These are phyloP conservation scores for Dryobota labecula DNA, from an alignment of 2,888 invertebrate genomes.

Conservation along the genomic window DNA sequence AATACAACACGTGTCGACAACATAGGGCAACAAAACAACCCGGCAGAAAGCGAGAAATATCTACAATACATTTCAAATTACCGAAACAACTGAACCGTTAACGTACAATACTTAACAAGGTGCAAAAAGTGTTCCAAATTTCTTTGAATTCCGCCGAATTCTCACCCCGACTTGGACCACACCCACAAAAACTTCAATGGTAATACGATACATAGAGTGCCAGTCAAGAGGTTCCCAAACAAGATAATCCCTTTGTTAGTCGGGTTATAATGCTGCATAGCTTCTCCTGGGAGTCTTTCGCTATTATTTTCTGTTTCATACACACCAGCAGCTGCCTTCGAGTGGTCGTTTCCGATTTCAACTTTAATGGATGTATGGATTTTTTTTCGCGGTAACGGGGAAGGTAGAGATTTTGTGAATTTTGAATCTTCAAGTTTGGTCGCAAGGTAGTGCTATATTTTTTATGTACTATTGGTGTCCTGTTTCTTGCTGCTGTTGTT, in stretches of 20 bases:
- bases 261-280: constrained; percentile 81
- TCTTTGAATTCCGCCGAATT: constrained; percentile 80
- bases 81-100: constrained; percentile 67
- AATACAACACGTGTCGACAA: constrained; percentile 13
- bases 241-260: constrained; percentile 89
- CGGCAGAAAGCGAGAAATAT: constrained; percentile 17
- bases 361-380: constrained; percentile 81
- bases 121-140: constrained; percentile 72
- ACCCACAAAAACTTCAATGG: constrained; percentile 86
- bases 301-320: constrained; percentile 86
- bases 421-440: constrained; percentile 37
- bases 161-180: constrained; percentile 82
- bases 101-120: constrained; percentile 73
- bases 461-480: constrained; percentile 22
- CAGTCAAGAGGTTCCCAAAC: constrained; percentile 90
- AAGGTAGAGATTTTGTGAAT: constrained; percentile 67
- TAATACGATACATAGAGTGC: constrained; percentile 87
- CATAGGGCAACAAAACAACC: neutral
- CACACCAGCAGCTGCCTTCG: constrained; percentile 83
- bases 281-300: constrained; percentile 80
- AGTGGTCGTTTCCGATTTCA: constrained; percentile 87
- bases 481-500: constrained; percentile 12
- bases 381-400: constrained; percentile 77
- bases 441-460: constrained; percentile 24
- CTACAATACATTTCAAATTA: constrained; percentile 70